A percentile compares a stretch with the other conserved stretches of the same genome.
These are phyloP conservation scores for Ephestia elutella DNA, from an alignment of 1,140 invertebrate genomes.

Conservation along the genomic window DNA sequence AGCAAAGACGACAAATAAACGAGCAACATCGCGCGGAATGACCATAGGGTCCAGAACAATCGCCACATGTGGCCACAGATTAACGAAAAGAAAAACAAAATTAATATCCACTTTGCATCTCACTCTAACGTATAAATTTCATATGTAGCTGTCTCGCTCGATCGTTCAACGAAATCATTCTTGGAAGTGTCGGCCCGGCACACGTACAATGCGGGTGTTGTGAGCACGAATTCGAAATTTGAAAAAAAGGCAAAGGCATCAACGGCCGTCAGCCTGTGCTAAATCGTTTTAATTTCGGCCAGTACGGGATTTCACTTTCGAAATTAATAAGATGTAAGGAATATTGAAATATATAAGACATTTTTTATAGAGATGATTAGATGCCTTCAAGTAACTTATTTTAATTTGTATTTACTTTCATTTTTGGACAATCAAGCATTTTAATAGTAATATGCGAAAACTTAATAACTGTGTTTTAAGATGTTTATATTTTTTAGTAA, in stretches of 20 bases:
- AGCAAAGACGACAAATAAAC: slow-evolving; percentile 43
- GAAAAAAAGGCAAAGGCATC: slow-evolving; percentile 36
- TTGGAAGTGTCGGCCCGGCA: slow-evolving; percentile 56
- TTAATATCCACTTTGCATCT: slow-evolving; percentile 41
- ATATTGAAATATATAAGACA: background rate
- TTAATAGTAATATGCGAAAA: no score
- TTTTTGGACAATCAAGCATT: no score
- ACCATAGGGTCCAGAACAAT: slow-evolving; percentile 69
- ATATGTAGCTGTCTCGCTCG: slow-evolving; percentile 29
- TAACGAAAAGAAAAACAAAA: slow-evolving; percentile 70
- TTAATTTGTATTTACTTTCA: no score
- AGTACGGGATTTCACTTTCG: background rate
- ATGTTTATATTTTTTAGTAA: no score
- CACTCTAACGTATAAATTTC: slow-evolving; percentile 20
- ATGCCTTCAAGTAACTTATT: no score
- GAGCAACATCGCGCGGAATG: slow-evolving; percentile 49
- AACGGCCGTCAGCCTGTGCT: slow-evolving; percentile 38
- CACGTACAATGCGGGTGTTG: slow-evolving; percentile 65
- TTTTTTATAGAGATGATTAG: no score
- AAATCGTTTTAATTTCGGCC: slow-evolving; percentile 38
- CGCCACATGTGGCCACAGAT: slow-evolving; percentile 70
- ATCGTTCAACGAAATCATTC: slow-evolving; percentile 57
- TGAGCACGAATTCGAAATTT: slow-evolving; percentile 47
- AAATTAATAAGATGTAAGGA: background rate
- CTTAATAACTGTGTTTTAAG: no score